These are phyloP conservation scores for Dinocampus coccinellae DNA, from an alignment of 2,888 invertebrate genomes.

Conservation along the genomic window DNA sequence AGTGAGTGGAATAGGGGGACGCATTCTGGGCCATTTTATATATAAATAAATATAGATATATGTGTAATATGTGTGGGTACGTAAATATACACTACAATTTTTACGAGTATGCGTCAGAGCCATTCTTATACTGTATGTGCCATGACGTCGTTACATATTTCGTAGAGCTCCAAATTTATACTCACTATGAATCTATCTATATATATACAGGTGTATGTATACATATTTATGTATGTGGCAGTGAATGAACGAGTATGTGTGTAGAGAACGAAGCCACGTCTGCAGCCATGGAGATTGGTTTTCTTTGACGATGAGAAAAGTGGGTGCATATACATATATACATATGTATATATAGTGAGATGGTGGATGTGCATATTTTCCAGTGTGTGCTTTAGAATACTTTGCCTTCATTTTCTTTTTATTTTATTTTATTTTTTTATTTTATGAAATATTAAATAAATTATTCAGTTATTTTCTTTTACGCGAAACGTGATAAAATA, in stretches of 20 bases:
- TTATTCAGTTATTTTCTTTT: neutral
- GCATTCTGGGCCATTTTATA: neutral
- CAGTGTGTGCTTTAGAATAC: neutral
- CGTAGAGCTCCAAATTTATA: slow-evolving; percentile 6
- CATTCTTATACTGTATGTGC: neutral
- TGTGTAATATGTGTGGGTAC: too few species aligned
- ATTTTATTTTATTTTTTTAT: too few species aligned
- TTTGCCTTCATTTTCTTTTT: too few species aligned
- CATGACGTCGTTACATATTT: slow-evolving; percentile 6
- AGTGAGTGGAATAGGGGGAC: neutral
- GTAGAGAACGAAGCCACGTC: neutral
- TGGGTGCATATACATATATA: too few species aligned
- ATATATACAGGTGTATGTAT: neutral
- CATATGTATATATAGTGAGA: neutral
- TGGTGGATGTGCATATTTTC: neutral
- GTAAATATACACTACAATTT: neutral
- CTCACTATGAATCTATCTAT: neutral
- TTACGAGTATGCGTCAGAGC: neutral
- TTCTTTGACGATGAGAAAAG: slow-evolving; percentile 21
- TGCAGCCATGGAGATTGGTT: slow-evolving; percentile 10
- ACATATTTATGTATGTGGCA: too few species aligned
- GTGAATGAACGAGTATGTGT: too few species aligned
- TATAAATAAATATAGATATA: neutral
- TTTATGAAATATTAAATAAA: neutral
- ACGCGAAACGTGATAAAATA: neutral